Conservation (phyloP, 1,140 invertebrate species). For the Chionoecetes opilio region DNA sequence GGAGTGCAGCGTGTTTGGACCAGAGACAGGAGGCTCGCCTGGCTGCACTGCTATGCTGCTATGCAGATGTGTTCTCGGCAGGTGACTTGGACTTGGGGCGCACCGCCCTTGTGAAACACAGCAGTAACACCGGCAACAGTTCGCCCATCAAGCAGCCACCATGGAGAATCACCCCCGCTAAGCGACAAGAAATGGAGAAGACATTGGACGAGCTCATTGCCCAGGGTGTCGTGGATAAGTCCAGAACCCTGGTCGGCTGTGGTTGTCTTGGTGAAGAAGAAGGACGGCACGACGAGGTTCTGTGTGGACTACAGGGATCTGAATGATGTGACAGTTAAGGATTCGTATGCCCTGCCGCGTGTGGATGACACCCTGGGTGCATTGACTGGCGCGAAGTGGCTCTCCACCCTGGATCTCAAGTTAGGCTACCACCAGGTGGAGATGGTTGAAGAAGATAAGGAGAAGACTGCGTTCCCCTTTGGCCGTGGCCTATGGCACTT, state of each 20-base stretch:
- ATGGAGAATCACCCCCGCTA: neutral
- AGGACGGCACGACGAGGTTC: neutral
- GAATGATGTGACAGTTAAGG: neutral
- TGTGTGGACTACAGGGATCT: conserved; percentile 5
- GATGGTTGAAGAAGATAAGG: neutral
- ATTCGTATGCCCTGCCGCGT: neutral
- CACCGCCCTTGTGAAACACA: too few relatives aligned
- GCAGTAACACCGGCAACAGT: too few relatives aligned
- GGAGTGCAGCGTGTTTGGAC: neutral
- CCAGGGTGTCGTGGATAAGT: too few relatives aligned
- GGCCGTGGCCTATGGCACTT: neutral
- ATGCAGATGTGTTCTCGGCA: neutral
- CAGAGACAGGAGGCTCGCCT: neutral
- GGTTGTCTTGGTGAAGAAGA: conserved; percentile 41
- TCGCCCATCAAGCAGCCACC: too few relatives aligned
- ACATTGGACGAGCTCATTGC: neutral
- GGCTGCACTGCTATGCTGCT: neutral
- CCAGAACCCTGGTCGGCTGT: conserved; percentile 4
- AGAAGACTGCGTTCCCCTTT: neutral
- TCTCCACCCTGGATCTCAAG: neutral
- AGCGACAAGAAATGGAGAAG: neutral
- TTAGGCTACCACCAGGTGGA: neutral
- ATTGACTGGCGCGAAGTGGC: neutral
- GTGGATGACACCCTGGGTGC: neutral
- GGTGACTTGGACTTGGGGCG: too few relatives aligned